Evolutionary conservation across 2,888 invertebrate species (phyloP).

Genomic region (Acanthosepion pharaonis): DNA sequence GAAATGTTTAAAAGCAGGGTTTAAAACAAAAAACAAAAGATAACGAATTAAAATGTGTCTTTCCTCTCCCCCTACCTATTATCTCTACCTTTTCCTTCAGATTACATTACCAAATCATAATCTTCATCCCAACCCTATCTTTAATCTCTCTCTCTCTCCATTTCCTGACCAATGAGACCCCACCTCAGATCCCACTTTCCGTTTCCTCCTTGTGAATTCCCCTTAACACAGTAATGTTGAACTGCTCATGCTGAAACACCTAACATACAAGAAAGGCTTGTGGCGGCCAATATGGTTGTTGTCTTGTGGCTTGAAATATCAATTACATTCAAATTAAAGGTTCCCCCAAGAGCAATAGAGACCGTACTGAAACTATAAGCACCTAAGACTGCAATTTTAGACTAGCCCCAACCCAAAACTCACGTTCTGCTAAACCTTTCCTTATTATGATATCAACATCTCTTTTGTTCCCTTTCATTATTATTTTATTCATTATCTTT

Average conservation of each 20-base stretch:
- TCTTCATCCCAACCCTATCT: background rate
- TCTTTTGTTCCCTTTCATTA: background rate
- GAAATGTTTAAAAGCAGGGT: too few relatives aligned
- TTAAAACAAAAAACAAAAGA: too few relatives aligned
- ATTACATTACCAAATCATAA: too few relatives aligned
- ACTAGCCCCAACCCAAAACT: background rate
- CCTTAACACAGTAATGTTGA: conserved; percentile 4
- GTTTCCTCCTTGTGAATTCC: background rate
- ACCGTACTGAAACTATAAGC: background rate
- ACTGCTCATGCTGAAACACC: conserved; percentile 33
- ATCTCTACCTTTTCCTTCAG: too few relatives aligned
- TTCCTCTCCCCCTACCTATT: too few relatives aligned
- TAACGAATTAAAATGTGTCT: too few relatives aligned
- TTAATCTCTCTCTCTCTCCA: background rate
- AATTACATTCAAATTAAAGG: conserved; percentile 33
- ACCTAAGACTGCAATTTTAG: conserved; percentile 20
- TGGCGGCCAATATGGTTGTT: conserved; percentile 6
- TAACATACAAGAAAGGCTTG: background rate
- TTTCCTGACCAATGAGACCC: background rate
- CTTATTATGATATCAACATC: background rate
- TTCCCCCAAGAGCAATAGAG: conserved; percentile 21
- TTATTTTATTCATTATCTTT: background rate
- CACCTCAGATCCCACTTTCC: conserved; percentile 33
- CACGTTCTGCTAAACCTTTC: background rate
- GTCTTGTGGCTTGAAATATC: conserved; percentile 33